Base-by-base conservation (phyloP, 2,888 invertebrate species). In the Phaedon cochleariae region DNA sequence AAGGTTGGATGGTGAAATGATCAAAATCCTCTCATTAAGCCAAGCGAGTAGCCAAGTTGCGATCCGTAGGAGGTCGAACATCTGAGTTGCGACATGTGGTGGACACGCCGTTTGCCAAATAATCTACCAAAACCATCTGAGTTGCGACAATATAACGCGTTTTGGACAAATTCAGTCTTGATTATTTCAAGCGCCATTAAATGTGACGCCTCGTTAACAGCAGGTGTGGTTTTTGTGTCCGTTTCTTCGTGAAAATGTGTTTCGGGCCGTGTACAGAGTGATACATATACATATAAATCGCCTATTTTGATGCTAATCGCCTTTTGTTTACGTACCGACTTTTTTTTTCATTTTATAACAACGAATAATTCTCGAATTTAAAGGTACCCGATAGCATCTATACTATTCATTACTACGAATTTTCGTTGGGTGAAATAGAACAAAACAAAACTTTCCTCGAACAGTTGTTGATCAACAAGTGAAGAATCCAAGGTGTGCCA, bases 181-280 rank as follows among this genome's bases (percentile, higher is more conserved):
- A 57, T 57, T 57, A 45, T 41, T 57, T 45, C 55, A 57, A 45
- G 55, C 26, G 41, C 26, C 55, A 57, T 57, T 57, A 57, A 57
- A 57, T 45, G 41, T 45, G 41, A 45, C 55, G 55, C 41, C 45
- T 57, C 55, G 55, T 57, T 57, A 57, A n/a, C 41, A 22, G 22
- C 55, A 45, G 31, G 55, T 57, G 26, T 57, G 64, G 41, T 41
- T 9, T 41, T 41, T 41, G 31, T 34, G 31, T 34, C 6, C 9
- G 10, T 34, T 34, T n/a, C n/a, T n/a, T 10, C 31, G 15, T 26
- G 26, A 26, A 26, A 26, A 26, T 26, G 26, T 41, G 41, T 41
- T 41, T 41, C n/a, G 12, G 15, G 41, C 12, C 41, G 3, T 41
- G 41, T 41, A 41, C 41, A 41, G 41, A n/a, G 41, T 41, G 41